Evolutionary conservation across 2,113 vertebrate species (phyloP), one percentile per base, ranked within the genome.

Genomic region (Channa argus): DNA sequence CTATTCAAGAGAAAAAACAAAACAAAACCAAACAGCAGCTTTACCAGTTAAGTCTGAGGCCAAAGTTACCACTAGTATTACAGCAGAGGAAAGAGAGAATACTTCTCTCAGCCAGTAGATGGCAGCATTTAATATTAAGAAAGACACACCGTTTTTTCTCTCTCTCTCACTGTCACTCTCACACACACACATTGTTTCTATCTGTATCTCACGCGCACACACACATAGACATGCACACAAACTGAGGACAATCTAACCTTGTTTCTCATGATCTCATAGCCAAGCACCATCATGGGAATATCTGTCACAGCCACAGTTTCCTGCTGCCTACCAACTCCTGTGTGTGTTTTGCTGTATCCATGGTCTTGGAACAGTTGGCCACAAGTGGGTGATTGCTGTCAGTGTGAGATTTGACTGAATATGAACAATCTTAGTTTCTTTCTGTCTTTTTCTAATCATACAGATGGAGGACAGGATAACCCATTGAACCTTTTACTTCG

Each of bases 221-320:
- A 69, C 54, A 47, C 11, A 55, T 36, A 64, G 39, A 11, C 1
- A 24, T 24, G 24, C 24, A 24, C 24, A 24, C 24, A 24, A 24
- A 24, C 24, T 24, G 24, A 24, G 24, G 24, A 24, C n/a, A 50
- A 55, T 47, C 12, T 61, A 58, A 38, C 41, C 46, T n/a, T 78
- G 37, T 84, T 60, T 83, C 72, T 82, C 80, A 86, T 86, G 80
- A 85, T 82, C 71, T 77, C 71, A 79, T 68, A 74, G 63, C 77
- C 63, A 81, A 74, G 34, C 74, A 38, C 53, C 74, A 79, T 59
- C 56, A 63, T 74, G 60, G 71, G 80, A 71, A 81, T 84, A 79
- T 83, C 61, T 86, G 80, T 74, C 77, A 84, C 65, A 71, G 74
- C 58, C 78, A 83, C 53, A 71, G 53, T 50, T 60, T 64, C 36